Conservation (phyloP, 2,888 invertebrate genomes). For the Aspidiotus destructor region DNA sequence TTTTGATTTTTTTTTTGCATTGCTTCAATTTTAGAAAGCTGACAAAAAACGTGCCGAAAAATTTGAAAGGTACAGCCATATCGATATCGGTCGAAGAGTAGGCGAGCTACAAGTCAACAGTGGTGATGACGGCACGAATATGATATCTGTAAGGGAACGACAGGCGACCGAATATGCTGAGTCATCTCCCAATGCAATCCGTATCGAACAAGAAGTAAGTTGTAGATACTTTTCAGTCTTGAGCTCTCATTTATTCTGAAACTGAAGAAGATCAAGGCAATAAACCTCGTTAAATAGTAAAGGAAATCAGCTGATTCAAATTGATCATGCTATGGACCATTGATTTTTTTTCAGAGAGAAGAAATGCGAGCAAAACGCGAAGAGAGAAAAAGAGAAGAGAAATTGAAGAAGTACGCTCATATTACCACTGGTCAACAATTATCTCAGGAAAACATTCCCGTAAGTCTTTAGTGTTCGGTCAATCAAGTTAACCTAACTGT, state of each 20-base stretch:
- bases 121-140: background rate
- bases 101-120: background rate
- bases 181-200: background rate
- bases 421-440: background rate
- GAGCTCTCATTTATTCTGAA: too few species aligned
- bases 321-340: too few species aligned
- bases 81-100: conserved; percentile 6
- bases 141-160: background rate
- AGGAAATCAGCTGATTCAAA: too few species aligned
- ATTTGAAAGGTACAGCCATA: conserved; percentile 16
- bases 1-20: too few species aligned
- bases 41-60: conserved; percentile 11
- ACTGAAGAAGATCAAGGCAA: too few species aligned
- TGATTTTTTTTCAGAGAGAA: background rate
- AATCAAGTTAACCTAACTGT: background rate
- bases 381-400: conserved; percentile 7
- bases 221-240: background rate
- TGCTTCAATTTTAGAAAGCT: conserved; percentile 7
- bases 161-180: background rate
- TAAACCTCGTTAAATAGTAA: too few species aligned
- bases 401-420: conserved; percentile 16
- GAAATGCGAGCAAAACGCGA: conserved; percentile 1
- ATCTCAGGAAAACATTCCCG: background rate
- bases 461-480: background rate
- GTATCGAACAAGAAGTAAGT: background rate